phyloP scores from a whole-genome alignment of 2,113 vertebrate genomes.

The Beaufortia kweichowensis region DNA sequence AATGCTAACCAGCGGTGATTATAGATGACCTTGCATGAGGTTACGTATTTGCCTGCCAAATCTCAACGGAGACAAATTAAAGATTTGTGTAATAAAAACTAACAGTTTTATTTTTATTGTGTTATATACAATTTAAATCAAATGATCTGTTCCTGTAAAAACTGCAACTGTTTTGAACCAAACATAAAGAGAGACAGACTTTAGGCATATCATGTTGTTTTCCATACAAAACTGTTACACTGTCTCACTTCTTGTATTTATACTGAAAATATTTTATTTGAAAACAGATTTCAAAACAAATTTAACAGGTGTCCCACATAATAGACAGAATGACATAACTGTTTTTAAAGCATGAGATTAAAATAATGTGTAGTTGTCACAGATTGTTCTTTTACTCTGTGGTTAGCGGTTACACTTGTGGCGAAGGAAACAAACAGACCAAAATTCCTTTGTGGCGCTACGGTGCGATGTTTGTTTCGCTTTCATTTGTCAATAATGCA shows the following conservation, averaged over 20 bases:
- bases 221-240: too few species aligned
- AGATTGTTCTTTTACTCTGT: background rate
- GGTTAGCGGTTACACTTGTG: constrained; percentile 2
- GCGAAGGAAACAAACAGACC: background rate
- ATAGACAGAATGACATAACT: background rate
- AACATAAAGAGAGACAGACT: too few species aligned
- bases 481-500: background rate
- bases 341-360: constrained; percentile 25
- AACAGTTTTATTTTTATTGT: too few species aligned
- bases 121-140: too few species aligned
- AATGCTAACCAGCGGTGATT: background rate
- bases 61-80: background rate
- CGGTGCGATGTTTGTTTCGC: background rate
- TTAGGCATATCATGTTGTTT: too few species aligned
- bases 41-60: background rate
- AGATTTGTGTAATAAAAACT: too few species aligned
- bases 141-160: too few species aligned
- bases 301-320: constrained; percentile 12
- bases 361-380: background rate
- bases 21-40: background rate
- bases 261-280: too few species aligned
- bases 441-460: constrained; percentile 1
- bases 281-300: background rate
- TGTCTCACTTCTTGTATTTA: too few species aligned
- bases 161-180: too few species aligned